Percentiles rank a stretch among this genome's conserved stretches.
These are phyloP conservation scores for Tinamus guttatus DNA, from an alignment of 2,113 vertebrate species.

Conservation along the genomic window DNA sequence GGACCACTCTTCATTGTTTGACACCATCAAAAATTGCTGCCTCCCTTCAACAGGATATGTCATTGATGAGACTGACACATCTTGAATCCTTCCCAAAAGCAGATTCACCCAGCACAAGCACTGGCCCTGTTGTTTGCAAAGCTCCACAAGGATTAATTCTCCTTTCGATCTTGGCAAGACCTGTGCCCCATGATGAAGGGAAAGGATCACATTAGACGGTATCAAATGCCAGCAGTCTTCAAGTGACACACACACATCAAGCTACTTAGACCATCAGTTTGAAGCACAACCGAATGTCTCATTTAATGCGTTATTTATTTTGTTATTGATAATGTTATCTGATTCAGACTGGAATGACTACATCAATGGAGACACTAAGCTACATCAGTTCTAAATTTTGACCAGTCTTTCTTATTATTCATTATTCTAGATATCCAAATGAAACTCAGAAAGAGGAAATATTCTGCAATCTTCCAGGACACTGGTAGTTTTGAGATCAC, in stretches of 20 bases:
- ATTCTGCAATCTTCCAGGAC: neutral
- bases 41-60: neutral
- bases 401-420: neutral
- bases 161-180: neutral
- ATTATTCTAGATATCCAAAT: neutral
- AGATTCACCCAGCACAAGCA: neutral
- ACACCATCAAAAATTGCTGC: neutral
- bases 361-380: neutral
- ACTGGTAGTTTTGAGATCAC: rapidly evolving
- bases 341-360: neutral
- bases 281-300: neutral
- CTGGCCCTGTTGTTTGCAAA: neutral
- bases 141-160: neutral
- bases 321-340: neutral
- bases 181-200: neutral
- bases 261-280: neutral
- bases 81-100: neutral
- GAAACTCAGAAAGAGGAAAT: neutral
- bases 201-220: neutral
- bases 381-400: neutral
- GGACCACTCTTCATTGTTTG: neutral
- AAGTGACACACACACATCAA: neutral
- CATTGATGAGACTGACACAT: neutral
- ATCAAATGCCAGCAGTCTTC: neutral
- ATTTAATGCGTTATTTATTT: neutral